Evolutionary conservation across 2,888 invertebrate genomes (phyloP), one percentile per base, ranked within the genome.

Genomic region (Trimorus sp.): DNA sequence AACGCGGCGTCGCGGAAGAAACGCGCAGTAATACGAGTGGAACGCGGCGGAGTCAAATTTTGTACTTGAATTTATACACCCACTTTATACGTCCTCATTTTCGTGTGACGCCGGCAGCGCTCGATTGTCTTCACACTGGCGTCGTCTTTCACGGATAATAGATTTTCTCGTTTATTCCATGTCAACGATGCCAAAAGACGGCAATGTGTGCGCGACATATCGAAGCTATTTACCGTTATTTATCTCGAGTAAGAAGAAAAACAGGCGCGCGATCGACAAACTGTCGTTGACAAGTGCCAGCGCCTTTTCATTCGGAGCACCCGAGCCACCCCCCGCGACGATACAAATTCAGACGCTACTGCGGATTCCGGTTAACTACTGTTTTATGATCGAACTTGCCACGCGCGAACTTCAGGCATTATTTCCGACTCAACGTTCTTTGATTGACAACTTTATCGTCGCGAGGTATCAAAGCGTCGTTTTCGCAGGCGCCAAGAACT

Each of bases 81-180:
- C 56, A 70, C 40, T 75, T 81, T 59, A 48, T 62, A 62, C 60
- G 63, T 56, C 37, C 81, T 73, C 78, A 59, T 74, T 65, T 54
- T 76, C 48, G 51, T 26, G 62, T 42, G 78, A 78, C 78, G 75
- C 38, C 45, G 49, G 63, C 62, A 66, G 40, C 51, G 14, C 79
- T 76, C 63, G 68, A 76, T 82, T 82, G 73, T 82, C 82, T 76
- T 75, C 79, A 48, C 79, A 73, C 73, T 68, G 83, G 79, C 73
- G 77, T 83, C 78, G 81, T 82, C 78, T 80, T 81, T 83, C 81
- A 69, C 63, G 74, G 58, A 36, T 82, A 83, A 83, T 83, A 82
- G 82, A 85, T 85, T 84, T 84, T 66, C 83, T 82, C 84, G 79
- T 84, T 84, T 81, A 81, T 83, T 83, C 81, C 69, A 71, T 73